Evolutionary conservation across 2,888 invertebrate species (phyloP), one percentile per base, ranked within the genome.

Genomic region (Meliscaeva auricollis): DNA sequence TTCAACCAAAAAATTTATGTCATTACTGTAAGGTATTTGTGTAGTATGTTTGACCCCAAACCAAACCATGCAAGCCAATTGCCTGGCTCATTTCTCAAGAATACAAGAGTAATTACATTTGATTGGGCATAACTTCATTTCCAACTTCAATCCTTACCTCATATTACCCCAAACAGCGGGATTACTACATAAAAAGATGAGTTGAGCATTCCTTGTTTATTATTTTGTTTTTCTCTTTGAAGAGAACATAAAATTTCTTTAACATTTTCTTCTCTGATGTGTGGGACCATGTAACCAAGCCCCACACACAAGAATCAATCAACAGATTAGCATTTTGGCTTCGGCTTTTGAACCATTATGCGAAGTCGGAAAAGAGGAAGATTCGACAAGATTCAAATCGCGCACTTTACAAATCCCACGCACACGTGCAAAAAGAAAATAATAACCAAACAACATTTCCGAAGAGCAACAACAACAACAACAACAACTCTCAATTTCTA

Each of bases 31-130:
- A 62, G 52, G 22, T 26, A 69, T 58, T 58, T 70, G 35, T 52
- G 62, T 9, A 32, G 8, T 35, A 38, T 38, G 38, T 41, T 41
- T 73, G 38, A 56, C 66, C 74, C 48, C 64, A 38, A 46, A 20
- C 48, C 15, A 38, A 38, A 38, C 17, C 48, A 46, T 44, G 20
- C 72, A 50, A 41, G 46, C 64, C 80, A 80, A 70, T 84, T 80
- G 41, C 69, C 1, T 44, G 13, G 70, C 64, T 75, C 74, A 80
- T 80, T 84, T 80, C n/a, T 30, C 64, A 64, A 84, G 75, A 80
- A 84, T 80, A 72, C 84, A 80, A 75, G 80, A 84, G 75, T 84
- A 84, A 84, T 84, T 60, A 84, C 84, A 76, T 80, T 81, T 85
- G 81, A 85, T 85, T 85, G 77, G 81, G 76, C 81, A 85, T 76